phyloP scores from a whole-genome alignment of 2,113 vertebrate genomes.

The Pedionomus torquatus region DNA sequence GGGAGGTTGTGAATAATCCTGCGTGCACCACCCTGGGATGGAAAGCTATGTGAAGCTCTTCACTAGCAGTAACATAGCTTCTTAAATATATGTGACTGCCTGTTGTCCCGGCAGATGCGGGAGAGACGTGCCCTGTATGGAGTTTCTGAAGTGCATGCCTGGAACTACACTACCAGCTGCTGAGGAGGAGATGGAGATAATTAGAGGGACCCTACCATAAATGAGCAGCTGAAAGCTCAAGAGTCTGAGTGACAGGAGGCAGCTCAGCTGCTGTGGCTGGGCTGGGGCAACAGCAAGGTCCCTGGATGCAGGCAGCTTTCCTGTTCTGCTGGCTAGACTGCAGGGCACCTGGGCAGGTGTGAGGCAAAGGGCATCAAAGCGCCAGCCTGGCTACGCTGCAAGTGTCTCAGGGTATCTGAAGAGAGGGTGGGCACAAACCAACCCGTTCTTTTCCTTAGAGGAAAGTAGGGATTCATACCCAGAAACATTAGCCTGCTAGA shows the following conservation, averaged over 20 bases:
- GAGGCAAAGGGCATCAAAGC: background rate
- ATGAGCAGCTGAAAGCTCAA: background rate
- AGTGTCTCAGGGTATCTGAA: background rate
- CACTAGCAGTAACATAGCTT: background rate
- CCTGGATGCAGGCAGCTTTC: background rate
- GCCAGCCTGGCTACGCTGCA: background rate
- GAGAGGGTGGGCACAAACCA: background rate
- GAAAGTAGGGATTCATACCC: background rate
- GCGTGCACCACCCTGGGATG: background rate
- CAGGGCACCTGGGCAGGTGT: background rate
- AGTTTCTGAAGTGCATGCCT: background rate
- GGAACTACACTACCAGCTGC: fast-evolving
- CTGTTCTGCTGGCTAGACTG: background rate
- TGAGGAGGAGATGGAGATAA: background rate
- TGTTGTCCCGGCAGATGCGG: background rate
- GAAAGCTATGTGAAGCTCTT: background rate
- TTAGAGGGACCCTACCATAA: background rate
- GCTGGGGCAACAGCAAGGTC: background rate
- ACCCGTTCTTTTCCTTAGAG: background rate
- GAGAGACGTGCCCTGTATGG: background rate
- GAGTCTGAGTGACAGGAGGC: background rate
- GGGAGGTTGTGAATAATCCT: background rate
- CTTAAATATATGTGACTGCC: background rate
- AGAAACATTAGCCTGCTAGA: background rate
- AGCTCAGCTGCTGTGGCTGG: background rate